Conservation (phyloP, 2,797 vertebrate genomes). For the Phylloscopus collybita region DNA sequence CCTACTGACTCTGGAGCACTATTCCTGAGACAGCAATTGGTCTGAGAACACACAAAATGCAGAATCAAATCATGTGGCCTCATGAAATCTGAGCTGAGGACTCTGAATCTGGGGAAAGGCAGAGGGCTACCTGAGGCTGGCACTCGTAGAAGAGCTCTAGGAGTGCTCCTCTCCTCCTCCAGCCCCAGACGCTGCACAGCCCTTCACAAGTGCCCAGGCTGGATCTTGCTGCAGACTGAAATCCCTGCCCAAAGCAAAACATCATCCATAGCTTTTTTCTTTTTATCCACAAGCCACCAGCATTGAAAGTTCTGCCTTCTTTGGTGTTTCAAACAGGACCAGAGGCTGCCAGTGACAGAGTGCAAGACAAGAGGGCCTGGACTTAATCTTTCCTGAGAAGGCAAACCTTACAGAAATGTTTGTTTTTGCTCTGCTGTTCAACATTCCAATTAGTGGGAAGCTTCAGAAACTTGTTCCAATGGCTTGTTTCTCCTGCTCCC, state of each 20-base stretch:
- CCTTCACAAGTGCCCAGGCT: neutral
- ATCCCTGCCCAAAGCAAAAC: neutral
- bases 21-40: neutral
- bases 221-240: neutral
- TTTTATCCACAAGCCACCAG: neutral
- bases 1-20: neutral
- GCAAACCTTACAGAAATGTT: constrained; percentile 44
- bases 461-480: constrained; percentile 50
- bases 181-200: neutral
- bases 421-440: constrained; percentile 38
- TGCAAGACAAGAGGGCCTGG: neutral
- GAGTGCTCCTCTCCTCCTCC: neutral
- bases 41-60: neutral
- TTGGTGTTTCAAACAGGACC: neutral
- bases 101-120: neutral
- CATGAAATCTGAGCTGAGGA: neutral
- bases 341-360: neutral
- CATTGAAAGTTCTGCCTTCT: neutral
- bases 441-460: constrained; percentile 53
- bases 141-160: neutral
- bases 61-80: accelerated
- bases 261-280: neutral
- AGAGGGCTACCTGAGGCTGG: neutral
- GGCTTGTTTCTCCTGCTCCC: constrained; percentile 59
- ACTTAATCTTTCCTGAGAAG: constrained; percentile 32